Evolutionary conservation across 2,888 invertebrate genomes (phyloP).

Genomic region (Volucella zonaria): DNA sequence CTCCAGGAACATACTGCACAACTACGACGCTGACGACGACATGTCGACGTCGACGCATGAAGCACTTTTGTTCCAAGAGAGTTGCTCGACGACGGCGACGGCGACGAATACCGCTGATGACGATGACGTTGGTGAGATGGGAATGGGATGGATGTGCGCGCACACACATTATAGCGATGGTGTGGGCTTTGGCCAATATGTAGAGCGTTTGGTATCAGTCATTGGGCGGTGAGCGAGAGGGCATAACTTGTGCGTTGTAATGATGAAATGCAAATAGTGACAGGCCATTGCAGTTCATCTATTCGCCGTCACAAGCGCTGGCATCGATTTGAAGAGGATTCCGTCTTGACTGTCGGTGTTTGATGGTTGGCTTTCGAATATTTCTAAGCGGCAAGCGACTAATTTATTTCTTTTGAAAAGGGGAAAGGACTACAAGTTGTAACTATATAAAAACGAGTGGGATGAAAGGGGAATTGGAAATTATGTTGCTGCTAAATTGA

Average conservation of each 20-base stretch:
- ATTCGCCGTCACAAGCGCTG: conserved; percentile 60
- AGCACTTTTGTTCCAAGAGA: conserved; percentile 45
- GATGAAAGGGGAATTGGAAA: conserved; percentile 43
- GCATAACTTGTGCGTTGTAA: conserved; percentile 61
- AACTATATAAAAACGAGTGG: conserved; percentile 33
- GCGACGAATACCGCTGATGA: conserved; percentile 50
- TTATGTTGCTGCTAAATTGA: conserved; percentile 75
- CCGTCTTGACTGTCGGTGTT: conserved; percentile 15
- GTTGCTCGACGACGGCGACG: conserved; percentile 55
- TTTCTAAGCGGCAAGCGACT: conserved; percentile 44
- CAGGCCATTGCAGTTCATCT: conserved; percentile 56
- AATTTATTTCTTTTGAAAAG: conserved; percentile 34
- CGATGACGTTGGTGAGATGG: conserved; percentile 27
- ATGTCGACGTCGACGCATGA: conserved; percentile 58
- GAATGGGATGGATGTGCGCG: conserved; percentile 70
- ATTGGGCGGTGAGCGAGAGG: conserved; percentile 53
- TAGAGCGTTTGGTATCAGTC: conserved; percentile 61
- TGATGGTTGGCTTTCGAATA: background rate
- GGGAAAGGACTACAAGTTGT: conserved; percentile 6
- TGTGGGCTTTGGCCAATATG: conserved; percentile 49
- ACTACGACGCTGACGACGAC: conserved; percentile 13
- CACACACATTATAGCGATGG: conserved; percentile 53
- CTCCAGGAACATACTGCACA: conserved; percentile 50
- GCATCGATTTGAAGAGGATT: conserved; percentile 46
- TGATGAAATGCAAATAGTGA: conserved; percentile 68